Base-by-base conservation (phyloP, 2,797 vertebrate genomes). In the Zalophus californianus region DNA sequence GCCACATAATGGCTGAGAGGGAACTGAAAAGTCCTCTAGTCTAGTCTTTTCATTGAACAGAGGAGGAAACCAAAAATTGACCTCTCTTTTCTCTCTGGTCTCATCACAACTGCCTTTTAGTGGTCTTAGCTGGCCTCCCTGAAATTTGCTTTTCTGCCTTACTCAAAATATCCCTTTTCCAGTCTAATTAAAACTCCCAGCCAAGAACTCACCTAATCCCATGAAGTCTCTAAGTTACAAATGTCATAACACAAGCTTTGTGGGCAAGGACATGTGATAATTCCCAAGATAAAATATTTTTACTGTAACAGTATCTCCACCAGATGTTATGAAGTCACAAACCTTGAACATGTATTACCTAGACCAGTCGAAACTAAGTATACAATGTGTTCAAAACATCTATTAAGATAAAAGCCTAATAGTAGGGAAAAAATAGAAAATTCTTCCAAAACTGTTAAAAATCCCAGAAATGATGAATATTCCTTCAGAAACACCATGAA, bases 151-250 rank as follows among this genome's bases (percentile, higher is more conserved):
- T 73, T 72, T 83, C 38, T 94, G 18, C 7, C 14, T 62, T 85
- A 80, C 48, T 93, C 52, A 60, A 85, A 89, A 38, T 88, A 66
- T 48, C 8, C 7, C 15, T 92, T 14, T 78, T 90, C 20, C 58
- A 94, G 29, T 84, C 20, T 90, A 96, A 80, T 87, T 87, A 70
- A 88, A 86, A 95, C 72, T 82, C 12, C 25, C 35, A 79, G 5
- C 14, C 25, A 85, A 18, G 16, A 9, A 75, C 5, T 87, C 14
- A 66, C n/a, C 13, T 83, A 92, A 15, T 80, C 25, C 29, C 90
- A 44, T 9, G 15, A 92, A 79, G 8, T 89, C 84, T 80, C 35
- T 80, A 62, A 48, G 87, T 75, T 87, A 73, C 25, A 97, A 64
- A 8, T 60, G 13, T 89, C 56, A 58, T 58, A 80, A 70, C 35